These are phyloP conservation scores for Gulo gulo DNA, from an alignment of 2,113 vertebrate genomes.

Conservation along the genomic window DNA sequence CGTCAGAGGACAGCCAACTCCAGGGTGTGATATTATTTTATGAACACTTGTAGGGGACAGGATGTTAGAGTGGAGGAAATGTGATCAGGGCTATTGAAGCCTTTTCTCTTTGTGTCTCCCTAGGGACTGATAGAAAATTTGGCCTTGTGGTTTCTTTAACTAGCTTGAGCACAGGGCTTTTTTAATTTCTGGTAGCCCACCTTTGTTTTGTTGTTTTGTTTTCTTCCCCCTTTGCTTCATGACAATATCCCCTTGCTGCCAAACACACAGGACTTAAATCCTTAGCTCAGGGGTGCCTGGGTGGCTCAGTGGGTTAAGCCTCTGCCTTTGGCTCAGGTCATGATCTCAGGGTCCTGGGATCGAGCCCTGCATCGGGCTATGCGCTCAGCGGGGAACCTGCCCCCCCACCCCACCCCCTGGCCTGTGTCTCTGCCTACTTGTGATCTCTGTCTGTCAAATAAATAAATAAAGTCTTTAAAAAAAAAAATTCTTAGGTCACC, in stretches of 20 bases:
- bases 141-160: neutral
- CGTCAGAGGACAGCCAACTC: neutral
- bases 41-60: neutral
- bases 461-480: too few species aligned
- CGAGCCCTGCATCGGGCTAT: too few species aligned
- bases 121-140: neutral
- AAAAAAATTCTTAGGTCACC: neutral
- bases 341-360: too few species aligned
- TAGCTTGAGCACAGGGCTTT: neutral
- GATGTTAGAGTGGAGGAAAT: neutral
- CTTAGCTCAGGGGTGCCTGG: neutral
- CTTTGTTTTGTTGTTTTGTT: neutral
- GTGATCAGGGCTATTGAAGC: too few species aligned
- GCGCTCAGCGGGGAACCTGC: too few species aligned
- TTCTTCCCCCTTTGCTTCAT: neutral
- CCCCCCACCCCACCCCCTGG: rapidly evolving
- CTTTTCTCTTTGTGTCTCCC: neutral
- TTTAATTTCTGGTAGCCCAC: neutral
- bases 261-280: neutral
- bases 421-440: too few species aligned
- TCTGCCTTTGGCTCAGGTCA: too few species aligned
- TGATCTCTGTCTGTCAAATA: too few species aligned
- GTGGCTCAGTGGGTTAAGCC: too few species aligned
- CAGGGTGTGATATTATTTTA: neutral
- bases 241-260: neutral